Evolutionary conservation across 1,140 invertebrate species (phyloP), one percentile per base, ranked within the genome.

Genomic region (Bilobella aurantiaca): DNA sequence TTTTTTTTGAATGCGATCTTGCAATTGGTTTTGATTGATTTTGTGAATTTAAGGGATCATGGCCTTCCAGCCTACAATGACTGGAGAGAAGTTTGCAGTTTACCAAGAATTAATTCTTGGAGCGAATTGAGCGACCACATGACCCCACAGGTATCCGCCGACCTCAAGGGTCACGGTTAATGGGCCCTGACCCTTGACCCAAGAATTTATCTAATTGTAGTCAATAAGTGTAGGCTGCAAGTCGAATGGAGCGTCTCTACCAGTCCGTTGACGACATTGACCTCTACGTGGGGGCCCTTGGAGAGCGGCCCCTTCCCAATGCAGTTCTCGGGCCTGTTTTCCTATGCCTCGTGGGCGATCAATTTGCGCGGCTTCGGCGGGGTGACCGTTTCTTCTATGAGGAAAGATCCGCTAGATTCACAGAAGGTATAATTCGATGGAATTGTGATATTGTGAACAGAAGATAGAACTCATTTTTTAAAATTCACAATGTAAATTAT

Each of bases 41-140:
- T 56, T 56, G 12, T 29, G n/a, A n/a, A n/a, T n/a, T n/a, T 14
- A 59, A 75, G 87, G 61, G 87, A 88, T 74, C 85, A 87, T 69
- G 87, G 86, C 1, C 73, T 87, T 1, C 81, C 84, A 12, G 77
- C 82, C 0, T 89, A 88, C 72, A 87, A 85, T 73, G 80, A 83
- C 58, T 87, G 85, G 78, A 75, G 86, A 25, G 78, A 84, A 74
- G 76, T 86, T 53, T 86, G 85, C 71, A 81, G 83, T 0, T 74
- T 86, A 49, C 75, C 76, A 14, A 74, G 74, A 58, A 79, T 82
- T 8, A 75, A 74, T 16, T 73, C 70, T 30, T 86, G 84, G 75
- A 74, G 80, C 5, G 82, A 84, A 64, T 78, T 85, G 47, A 75
- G 79, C 27, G 77, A 80, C 67, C 76, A 78, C 53, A 81, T 85